phyloP scores from a whole-genome alignment of 2,888 invertebrate genomes.

The Megaustenia siamemsis region DNA sequence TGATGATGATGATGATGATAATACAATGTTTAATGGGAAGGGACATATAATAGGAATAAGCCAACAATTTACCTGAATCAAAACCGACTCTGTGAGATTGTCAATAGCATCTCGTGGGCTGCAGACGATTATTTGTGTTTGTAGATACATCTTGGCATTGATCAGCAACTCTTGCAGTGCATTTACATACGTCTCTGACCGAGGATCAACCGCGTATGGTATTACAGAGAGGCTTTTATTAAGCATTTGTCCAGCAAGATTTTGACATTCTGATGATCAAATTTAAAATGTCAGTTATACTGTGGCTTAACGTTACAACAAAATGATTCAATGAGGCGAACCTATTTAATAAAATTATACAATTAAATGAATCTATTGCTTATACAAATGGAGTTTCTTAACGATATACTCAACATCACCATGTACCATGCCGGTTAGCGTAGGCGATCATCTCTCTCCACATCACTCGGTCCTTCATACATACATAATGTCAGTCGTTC shows the following conservation, averaged over 20 bases:
- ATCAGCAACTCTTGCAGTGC: conserved; percentile 65
- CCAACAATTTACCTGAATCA: conserved; percentile 61
- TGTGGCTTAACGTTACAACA: no score
- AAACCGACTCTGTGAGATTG: conserved; percentile 65
- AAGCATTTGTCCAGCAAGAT: conserved; percentile 69
- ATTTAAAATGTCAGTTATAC: neutral
- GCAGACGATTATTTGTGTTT: conserved; percentile 68
- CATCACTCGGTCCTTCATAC: no score
- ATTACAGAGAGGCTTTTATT: conserved; percentile 70
- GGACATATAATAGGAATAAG: neutral
- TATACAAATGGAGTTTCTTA: no score
- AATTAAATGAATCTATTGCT: no score
- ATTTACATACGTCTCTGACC: conserved; percentile 51
- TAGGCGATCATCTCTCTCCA: no score
- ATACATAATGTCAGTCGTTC: no score
- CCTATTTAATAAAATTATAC: no score
- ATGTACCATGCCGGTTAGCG: no score
- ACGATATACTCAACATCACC: no score
- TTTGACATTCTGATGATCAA: conserved; percentile 66
- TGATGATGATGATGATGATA: no score
- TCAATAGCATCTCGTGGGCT: conserved; percentile 71
- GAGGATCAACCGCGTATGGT: conserved; percentile 66
- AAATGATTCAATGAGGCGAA: no score
- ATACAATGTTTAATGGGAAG: no score
- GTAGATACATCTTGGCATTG: conserved; percentile 65